Conservation (phyloP, 1,140 invertebrate species). For the Venustaconcha ellipsiformis region DNA sequence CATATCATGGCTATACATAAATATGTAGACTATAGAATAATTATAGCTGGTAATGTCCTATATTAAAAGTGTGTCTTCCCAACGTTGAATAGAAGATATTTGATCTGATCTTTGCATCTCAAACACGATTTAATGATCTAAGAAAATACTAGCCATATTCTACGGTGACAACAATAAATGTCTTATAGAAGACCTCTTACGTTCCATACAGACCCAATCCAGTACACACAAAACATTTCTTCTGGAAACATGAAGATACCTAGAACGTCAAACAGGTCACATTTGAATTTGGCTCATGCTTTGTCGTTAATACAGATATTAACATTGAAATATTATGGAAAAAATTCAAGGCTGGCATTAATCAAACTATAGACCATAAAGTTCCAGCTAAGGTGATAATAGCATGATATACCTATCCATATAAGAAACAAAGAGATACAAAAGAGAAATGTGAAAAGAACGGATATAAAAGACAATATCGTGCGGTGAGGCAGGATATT, state of each 20-base stretch:
- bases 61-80: too few relatives aligned
- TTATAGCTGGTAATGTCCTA: too few relatives aligned
- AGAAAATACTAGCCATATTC: too few relatives aligned
- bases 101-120: too few relatives aligned
- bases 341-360: background rate
- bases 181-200: too few relatives aligned
- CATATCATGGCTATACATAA: too few relatives aligned
- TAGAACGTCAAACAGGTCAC: background rate
- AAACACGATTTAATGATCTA: too few relatives aligned
- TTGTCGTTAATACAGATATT: background rate
- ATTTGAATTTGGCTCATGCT: background rate
- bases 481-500: background rate
- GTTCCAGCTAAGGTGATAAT: conserved; percentile 9
- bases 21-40: too few relatives aligned
- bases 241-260: conserved; percentile 9
- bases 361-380: background rate
- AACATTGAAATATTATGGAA: conserved; percentile 5
- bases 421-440: conserved; percentile 13
- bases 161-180: too few relatives aligned
- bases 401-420: conserved; percentile 14
- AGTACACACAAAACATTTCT: conserved; percentile 1
- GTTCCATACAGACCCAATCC: background rate
- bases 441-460: conserved; percentile 7
- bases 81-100: too few relatives aligned
- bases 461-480: conserved; percentile 1